These are phyloP conservation scores for Platycercus adscitus DNA, from an alignment of 2,113 vertebrate species.

Conservation along the genomic window DNA sequence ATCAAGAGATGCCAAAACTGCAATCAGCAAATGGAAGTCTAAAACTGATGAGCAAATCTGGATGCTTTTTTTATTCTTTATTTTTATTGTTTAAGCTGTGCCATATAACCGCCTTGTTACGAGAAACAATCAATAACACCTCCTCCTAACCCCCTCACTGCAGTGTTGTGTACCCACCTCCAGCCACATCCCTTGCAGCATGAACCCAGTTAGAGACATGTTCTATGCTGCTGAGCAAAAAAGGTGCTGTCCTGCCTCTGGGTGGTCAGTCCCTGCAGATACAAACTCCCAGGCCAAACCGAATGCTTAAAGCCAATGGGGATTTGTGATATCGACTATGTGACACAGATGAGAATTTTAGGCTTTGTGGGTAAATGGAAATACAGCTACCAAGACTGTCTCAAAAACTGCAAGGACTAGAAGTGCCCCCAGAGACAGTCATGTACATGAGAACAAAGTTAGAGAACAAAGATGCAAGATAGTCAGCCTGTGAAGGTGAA, in stretches of 20 bases:
- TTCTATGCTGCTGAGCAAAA: accelerated
- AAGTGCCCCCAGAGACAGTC: accelerated
- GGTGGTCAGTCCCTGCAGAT: neutral
- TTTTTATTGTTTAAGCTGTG: slow-evolving; percentile 47
- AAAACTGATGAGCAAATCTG: slow-evolving; percentile 52
- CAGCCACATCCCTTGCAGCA: accelerated
- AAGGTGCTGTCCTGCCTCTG: neutral
- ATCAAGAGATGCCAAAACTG: slow-evolving; percentile 41
- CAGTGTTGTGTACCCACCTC: neutral
- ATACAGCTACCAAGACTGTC: neutral
- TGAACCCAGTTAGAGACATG: accelerated
- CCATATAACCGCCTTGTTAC: neutral
- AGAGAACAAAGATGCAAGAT: neutral
- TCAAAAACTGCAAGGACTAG: neutral
- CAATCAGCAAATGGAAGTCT: slow-evolving; percentile 64
- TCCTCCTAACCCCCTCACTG: neutral
- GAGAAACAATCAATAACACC: neutral
- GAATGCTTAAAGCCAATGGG: neutral
- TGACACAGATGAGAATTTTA: neutral
- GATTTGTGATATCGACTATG: neutral
- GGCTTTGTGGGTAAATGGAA: accelerated
- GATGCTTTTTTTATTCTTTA: slow-evolving; percentile 45
- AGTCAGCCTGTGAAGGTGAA: neutral
- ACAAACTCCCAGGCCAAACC: neutral
- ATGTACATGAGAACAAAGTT: neutral